Evolutionary conservation across 2,888 invertebrate genomes (phyloP).

Genomic region (Drosophila neonasuta): DNA sequence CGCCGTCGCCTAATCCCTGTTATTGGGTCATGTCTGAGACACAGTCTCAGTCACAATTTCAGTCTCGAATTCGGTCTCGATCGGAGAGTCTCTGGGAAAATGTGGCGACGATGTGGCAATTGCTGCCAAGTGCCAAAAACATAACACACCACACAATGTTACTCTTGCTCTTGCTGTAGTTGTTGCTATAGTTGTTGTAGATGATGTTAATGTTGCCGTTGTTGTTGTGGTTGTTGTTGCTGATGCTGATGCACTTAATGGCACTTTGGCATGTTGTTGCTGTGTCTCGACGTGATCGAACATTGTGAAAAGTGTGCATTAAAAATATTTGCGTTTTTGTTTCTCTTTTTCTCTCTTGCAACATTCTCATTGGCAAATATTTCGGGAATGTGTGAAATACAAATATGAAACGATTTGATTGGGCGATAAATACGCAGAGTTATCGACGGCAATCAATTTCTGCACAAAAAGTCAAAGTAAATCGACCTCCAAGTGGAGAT

Average conservation of each 20-base stretch:
- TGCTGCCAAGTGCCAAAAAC: constrained; percentile 72
- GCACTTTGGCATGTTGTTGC: constrained; percentile 57
- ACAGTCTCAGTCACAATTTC: constrained; percentile 18
- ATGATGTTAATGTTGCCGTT: constrained; percentile 19
- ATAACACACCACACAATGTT: constrained; percentile 57
- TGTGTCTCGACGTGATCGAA: constrained; percentile 59
- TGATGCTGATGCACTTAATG: constrained; percentile 69
- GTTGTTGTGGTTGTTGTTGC: constrained; percentile 18
- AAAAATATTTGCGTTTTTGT: constrained; percentile 45
- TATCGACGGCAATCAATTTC: neutral
- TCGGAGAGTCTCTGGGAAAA: constrained; percentile 67
- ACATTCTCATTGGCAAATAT: constrained; percentile 49
- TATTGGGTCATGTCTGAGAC: constrained; percentile 71
- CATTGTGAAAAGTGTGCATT: constrained; percentile 67
- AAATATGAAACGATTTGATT: constrained; percentile 21
- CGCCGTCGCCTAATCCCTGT: constrained; percentile 69
- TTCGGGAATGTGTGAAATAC: constrained; percentile 33
- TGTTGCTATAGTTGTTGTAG: constrained; percentile 35
- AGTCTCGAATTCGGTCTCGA: constrained; percentile 12
- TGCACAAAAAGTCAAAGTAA: neutral
- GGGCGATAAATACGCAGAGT: neutral
- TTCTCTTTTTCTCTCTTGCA: constrained; percentile 44
- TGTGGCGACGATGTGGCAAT: constrained; percentile 70
- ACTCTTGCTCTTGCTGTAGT: constrained; percentile 29
- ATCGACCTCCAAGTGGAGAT: neutral